These are phyloP conservation scores for Drosophila neocordata DNA, from an alignment of 1,140 invertebrate genomes.

Conservation along the genomic window DNA sequence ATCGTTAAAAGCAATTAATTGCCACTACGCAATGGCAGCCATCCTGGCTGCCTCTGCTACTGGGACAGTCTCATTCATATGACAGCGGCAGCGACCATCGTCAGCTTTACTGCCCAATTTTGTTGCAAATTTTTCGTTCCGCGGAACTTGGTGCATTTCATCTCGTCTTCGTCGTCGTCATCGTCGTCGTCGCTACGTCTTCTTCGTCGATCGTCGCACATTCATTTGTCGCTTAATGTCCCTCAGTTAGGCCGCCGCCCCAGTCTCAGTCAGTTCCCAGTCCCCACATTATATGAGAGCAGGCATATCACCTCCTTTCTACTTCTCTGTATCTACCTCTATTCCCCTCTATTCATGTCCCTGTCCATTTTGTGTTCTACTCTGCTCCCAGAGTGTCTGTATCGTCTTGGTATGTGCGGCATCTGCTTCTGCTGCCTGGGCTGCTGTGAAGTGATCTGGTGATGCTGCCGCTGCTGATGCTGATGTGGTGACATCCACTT, in stretches of 20 bases:
- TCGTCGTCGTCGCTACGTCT: constrained; percentile 33
- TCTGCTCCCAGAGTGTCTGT: constrained; percentile 73
- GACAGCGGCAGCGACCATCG: constrained; percentile 38
- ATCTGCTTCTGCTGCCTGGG: constrained; percentile 76
- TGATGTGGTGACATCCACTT: constrained; percentile 76
- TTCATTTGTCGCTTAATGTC: constrained; percentile 80
- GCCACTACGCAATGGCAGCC: constrained; percentile 76
- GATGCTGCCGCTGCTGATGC: constrained; percentile 34
- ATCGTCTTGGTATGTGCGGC: constrained; percentile 78
- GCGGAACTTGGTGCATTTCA: constrained; percentile 79
- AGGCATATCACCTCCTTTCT: constrained; percentile 22
- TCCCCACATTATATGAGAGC: constrained; percentile 26
- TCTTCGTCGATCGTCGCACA: constrained; percentile 73
- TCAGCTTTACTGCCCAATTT: constrained; percentile 76
- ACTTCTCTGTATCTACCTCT: constrained; percentile 20
- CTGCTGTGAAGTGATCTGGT: constrained; percentile 75
- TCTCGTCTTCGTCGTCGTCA: constrained; percentile 59
- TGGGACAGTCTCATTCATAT: constrained; percentile 42
- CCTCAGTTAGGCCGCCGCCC: constrained; percentile 62
- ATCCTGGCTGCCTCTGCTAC: constrained; percentile 61
- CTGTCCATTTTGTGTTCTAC: constrained; percentile 2
- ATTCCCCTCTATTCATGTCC: not conserved
- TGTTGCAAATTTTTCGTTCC: constrained; percentile 80
- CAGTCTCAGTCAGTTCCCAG: constrained; percentile 30
- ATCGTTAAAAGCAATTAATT: constrained; percentile 81